Evolutionary conservation across 2,113 vertebrate species (phyloP).

Genomic region (Motacilla tschutschensis): DNA sequence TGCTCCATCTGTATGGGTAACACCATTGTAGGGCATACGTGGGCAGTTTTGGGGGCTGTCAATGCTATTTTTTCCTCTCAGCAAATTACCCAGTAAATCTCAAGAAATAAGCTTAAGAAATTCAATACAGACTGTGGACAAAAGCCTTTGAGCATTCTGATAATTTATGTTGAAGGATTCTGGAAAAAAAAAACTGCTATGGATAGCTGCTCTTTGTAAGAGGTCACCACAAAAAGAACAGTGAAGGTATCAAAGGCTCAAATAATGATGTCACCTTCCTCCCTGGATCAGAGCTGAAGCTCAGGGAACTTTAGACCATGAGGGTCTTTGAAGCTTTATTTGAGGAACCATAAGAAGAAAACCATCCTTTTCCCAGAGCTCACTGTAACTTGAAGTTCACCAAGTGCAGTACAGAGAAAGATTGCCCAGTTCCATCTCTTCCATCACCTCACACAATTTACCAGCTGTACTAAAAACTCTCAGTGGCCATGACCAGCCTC

Average conservation of each 20-base stretch:
- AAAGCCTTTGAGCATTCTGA: neutral
- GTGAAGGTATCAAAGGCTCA: neutral
- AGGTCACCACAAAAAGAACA: neutral
- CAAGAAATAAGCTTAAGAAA: neutral
- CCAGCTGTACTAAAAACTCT: neutral
- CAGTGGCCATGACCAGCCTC: neutral
- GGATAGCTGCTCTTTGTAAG: neutral
- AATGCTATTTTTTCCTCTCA: slow-evolving; percentile 15
- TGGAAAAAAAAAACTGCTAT: neutral
- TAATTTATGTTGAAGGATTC: neutral
- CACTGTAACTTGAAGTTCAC: neutral
- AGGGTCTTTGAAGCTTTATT: neutral
- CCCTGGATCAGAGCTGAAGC: neutral
- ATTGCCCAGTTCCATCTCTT: neutral
- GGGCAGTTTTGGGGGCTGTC: slow-evolving; percentile 30
- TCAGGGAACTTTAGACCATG: neutral
- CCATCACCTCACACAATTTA: neutral
- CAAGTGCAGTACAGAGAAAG: neutral
- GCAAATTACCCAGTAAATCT: neutral
- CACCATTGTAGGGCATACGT: neutral
- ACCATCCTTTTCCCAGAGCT: neutral
- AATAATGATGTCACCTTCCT: neutral
- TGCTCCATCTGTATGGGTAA: slow-evolving; percentile 5
- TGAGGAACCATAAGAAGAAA: neutral
- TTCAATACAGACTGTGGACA: neutral